phyloP scores from a whole-genome alignment of 2,113 vertebrate genomes.

The Cephalopholis sonnerati region DNA sequence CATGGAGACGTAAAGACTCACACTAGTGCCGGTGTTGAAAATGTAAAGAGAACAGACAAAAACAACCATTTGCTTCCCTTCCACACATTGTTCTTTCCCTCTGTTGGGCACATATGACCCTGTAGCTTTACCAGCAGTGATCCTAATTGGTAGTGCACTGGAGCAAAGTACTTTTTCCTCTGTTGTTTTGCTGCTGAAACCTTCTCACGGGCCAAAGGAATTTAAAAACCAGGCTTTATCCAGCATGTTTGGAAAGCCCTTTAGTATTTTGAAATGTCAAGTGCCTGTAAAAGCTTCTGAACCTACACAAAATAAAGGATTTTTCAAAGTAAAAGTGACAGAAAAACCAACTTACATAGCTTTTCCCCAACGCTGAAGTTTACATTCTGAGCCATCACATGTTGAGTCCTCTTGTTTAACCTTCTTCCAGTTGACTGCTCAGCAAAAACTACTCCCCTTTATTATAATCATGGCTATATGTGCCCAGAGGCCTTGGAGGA shows the following conservation, averaged over 20 bases:
- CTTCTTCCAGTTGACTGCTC: constrained; percentile 26
- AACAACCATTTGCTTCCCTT: neutral
- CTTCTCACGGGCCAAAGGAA: constrained; percentile 51
- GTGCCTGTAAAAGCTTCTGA: constrained; percentile 2
- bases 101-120: neutral
- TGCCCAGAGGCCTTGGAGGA: constrained; percentile 51
- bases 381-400: neutral
- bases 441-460: constrained; percentile 5
- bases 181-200: constrained; percentile 43
- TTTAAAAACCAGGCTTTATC: constrained; percentile 51
- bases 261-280: neutral
- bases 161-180: constrained; percentile 59
- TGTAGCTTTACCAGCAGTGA: constrained; percentile 30
- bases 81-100: neutral
- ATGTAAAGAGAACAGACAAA: neutral
- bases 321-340: neutral
- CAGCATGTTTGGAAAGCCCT: constrained; percentile 1
- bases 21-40: neutral
- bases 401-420: neutral
- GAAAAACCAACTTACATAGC: neutral
- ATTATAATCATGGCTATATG: neutral
- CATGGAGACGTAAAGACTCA: neutral
- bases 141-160: constrained; percentile 7
- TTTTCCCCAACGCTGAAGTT: neutral
- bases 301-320: neutral